Evolutionary conservation across 2,797 vertebrate species (phyloP).

Genomic region (Eulemur coronatus): DNA sequence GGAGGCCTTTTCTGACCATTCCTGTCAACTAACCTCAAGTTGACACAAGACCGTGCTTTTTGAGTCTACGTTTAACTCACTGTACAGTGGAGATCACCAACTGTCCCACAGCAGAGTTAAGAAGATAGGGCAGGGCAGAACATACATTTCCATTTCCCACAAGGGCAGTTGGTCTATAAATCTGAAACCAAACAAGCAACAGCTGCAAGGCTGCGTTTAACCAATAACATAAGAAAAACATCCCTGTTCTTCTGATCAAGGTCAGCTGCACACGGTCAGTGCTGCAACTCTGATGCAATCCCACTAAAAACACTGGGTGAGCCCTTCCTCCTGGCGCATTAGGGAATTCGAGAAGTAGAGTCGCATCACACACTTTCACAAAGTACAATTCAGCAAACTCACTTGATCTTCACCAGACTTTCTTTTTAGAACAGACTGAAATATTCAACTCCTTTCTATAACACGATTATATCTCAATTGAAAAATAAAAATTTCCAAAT

Average conservation of each 20-base stretch:
- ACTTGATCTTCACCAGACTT: not conserved
- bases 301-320: too few species aligned
- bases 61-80: not conserved
- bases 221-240: not conserved
- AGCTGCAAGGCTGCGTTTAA: too few species aligned
- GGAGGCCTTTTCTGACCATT: not conserved
- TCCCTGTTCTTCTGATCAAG: too few species aligned
- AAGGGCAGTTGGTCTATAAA: not conserved
- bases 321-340: too few species aligned
- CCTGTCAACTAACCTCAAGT: not conserved
- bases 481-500: not conserved
- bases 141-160: too few species aligned
- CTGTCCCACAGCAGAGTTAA: rapidly evolving
- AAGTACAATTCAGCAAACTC: not conserved
- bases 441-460: too few species aligned
- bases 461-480: not conserved
- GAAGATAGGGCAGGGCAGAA: not conserved
- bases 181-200: not conserved
- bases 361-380: too few species aligned
- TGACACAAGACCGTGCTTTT: rapidly evolving
- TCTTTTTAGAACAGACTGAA: not conserved
- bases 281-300: not conserved
- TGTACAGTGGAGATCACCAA: rapidly evolving
- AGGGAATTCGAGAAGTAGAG: not conserved
- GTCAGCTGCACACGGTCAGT: not conserved